A percentile compares a stretch with the other conserved stretches of the same genome.
phyloP scores from a whole-genome alignment of 2,797 vertebrate genomes.

The Chloroceryle amazona region DNA sequence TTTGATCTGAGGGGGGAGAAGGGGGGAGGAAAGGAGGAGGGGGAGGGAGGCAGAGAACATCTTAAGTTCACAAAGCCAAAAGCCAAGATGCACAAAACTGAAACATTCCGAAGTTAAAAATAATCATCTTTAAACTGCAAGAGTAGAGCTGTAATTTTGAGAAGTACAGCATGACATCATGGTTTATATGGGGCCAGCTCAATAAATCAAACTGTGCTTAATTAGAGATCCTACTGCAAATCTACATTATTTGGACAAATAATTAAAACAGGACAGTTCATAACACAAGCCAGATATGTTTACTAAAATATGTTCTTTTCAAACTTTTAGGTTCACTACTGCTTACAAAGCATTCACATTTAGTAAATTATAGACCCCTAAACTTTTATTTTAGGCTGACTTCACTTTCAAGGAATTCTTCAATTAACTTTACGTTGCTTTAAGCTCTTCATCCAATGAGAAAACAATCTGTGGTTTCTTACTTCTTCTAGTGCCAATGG shows the following conservation, averaged over 20 bases:
- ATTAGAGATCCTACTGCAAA: slow-evolving; percentile 83
- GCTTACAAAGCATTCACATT: slow-evolving; percentile 81
- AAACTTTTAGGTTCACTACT: slow-evolving; percentile 77
- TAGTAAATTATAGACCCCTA: slow-evolving; percentile 78
- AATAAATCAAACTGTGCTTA: slow-evolving; percentile 81
- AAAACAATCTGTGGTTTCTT: slow-evolving; percentile 84
- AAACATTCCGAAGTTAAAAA: slow-evolving; percentile 79
- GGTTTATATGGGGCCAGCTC: slow-evolving; percentile 82
- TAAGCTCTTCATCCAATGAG: slow-evolving; percentile 79
- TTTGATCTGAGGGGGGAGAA: slow-evolving; percentile 44
- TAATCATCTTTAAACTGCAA: slow-evolving; percentile 77
- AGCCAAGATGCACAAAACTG: slow-evolving; percentile 67
- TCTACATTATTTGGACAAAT: slow-evolving; percentile 80
- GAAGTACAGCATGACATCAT: slow-evolving; percentile 84
- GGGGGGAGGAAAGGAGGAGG: not conserved
- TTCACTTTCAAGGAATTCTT: slow-evolving; percentile 90
- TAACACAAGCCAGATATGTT: slow-evolving; percentile 84
- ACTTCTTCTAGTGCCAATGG: slow-evolving; percentile 77
- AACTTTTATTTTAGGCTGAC: slow-evolving; percentile 83
- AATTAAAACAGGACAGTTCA: slow-evolving; percentile 77
- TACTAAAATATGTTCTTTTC: slow-evolving; percentile 78
- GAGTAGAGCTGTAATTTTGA: slow-evolving; percentile 82
- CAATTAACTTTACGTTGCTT: slow-evolving; percentile 86
- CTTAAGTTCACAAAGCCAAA: slow-evolving; percentile 66
- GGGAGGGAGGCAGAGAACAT: slow-evolving; percentile 31